Base-by-base conservation (phyloP, 2,797 vertebrate genomes). In the Rachycentron canadum region DNA sequence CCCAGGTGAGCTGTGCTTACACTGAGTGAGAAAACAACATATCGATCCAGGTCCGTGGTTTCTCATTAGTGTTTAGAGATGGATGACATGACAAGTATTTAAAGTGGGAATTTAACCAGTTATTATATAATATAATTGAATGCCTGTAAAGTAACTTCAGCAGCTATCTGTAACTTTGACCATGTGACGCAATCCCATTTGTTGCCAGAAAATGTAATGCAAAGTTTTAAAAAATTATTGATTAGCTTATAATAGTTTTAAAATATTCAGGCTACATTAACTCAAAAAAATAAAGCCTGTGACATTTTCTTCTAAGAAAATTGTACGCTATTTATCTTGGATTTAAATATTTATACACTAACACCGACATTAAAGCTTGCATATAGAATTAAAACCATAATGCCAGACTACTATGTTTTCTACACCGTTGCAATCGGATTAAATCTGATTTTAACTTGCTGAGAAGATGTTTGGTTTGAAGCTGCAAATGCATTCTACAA, bases 1-100 rank as follows among this genome's bases (percentile, higher is more conserved):
- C 98, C 45, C 98, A 99, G 96, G 98, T 99, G 87, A 91, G 79
- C 23, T 21, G 2, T 17, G 19, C 17, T 36, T 8, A 47, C 21
- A 45, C n/a, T 10, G 8, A 58, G 34, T 30, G 10, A 61, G 30
- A 49, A 16, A 55, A 53, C 9, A n/a, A 19, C 7, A 13, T 21
- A 50, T 38, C 26, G 16, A 68, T 23, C 28, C 5, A 49, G 19
- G 25, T 23, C 14, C 38, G 14, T 32, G 36, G 32, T 38, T 66
- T 57, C 19, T 49, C 17, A 45, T 34, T 41, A 41, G 40, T 45
- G 10, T 32, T 32, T 32, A 32, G 23, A 52, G 47, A 53, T 25
- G 7, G 8, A 62, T 17, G 21, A 34, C 26, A n/a, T n/a, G n/a
- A n/a, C 10, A 38, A 16, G 41, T 32, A 53, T 61, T 2, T 25